Percentiles rank a stretch among this genome's conserved stretches.
Evolutionary conservation across 2,888 invertebrate genomes (phyloP).

Genomic region (Exocentrus adspersus): DNA sequence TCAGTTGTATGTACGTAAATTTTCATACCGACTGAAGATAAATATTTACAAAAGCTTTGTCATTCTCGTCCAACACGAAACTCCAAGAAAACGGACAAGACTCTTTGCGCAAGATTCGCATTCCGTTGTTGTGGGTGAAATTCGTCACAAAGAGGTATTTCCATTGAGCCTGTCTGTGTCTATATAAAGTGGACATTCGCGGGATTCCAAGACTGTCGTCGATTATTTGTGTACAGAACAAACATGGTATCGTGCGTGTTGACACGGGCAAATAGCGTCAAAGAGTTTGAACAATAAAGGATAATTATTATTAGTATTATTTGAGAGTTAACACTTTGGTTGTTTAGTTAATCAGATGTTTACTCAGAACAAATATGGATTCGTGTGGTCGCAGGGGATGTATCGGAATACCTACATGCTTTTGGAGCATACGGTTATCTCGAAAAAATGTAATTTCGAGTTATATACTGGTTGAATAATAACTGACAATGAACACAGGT

Average conservation of each 20-base stretch:
- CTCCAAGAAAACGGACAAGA: background rate
- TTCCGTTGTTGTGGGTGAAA: conserved; percentile 13
- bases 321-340: conserved; percentile 55
- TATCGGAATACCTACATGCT: conserved; percentile 28
- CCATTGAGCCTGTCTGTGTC: conserved; percentile 34
- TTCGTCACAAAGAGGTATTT: conserved; percentile 19
- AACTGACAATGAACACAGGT: too few relatives aligned
- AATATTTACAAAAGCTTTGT: too few relatives aligned
- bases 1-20: too few relatives aligned
- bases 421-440: background rate
- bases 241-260: conserved; percentile 47
- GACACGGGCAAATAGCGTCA: conserved; percentile 52
- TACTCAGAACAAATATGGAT: conserved; percentile 35
- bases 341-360: conserved; percentile 31
- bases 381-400: conserved; percentile 27
- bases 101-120: background rate
- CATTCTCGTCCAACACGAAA: too few relatives aligned
- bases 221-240: conserved; percentile 45
- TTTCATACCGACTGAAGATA: too few relatives aligned
- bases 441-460: background rate
- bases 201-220: conserved; percentile 44
- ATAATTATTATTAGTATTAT: conserved; percentile 53
- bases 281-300: conserved; percentile 53
- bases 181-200: conserved; percentile 48
- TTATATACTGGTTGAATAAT: too few relatives aligned